Percentiles rank a stretch among this genome's conserved stretches.
phyloP scores from a whole-genome alignment of 2,888 invertebrate genomes.

The Leptinotarsa haldemani region DNA sequence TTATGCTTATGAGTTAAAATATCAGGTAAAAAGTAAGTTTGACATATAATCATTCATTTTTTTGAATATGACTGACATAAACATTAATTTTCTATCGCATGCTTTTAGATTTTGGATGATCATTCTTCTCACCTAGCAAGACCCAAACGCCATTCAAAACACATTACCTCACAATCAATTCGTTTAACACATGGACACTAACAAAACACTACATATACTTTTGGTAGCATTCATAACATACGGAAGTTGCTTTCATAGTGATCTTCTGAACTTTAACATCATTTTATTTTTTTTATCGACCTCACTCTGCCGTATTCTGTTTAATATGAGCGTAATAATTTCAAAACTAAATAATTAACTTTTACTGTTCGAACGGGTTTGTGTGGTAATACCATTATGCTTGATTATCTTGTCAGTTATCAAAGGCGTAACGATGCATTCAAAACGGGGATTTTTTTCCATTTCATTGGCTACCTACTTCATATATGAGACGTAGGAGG shows the following conservation, averaged over 20 bases:
- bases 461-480: no score
- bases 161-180: neutral
- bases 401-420: constrained; percentile 3
- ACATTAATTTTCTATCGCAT: no score
- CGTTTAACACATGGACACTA: neutral
- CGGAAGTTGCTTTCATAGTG: neutral
- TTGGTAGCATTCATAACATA: neutral
- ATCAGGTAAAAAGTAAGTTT: no score
- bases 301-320: constrained; percentile 11
- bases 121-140: neutral
- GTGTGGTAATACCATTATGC: constrained; percentile 26
- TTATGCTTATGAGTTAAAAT: no score
- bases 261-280: constrained; percentile 18
- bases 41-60: no score
- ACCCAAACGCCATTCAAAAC: neutral
- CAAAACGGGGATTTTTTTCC: neutral
- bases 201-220: neutral
- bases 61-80: no score
- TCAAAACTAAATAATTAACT: constrained; percentile 24
- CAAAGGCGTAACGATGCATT: constrained; percentile 11
- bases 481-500: no score
- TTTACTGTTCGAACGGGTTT: constrained; percentile 24
- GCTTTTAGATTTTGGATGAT: neutral
- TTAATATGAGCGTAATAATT: constrained; percentile 18
- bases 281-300: constrained; percentile 17